phyloP scores from a whole-genome alignment of 2,888 invertebrate genomes.

The Brenthis hecate region DNA sequence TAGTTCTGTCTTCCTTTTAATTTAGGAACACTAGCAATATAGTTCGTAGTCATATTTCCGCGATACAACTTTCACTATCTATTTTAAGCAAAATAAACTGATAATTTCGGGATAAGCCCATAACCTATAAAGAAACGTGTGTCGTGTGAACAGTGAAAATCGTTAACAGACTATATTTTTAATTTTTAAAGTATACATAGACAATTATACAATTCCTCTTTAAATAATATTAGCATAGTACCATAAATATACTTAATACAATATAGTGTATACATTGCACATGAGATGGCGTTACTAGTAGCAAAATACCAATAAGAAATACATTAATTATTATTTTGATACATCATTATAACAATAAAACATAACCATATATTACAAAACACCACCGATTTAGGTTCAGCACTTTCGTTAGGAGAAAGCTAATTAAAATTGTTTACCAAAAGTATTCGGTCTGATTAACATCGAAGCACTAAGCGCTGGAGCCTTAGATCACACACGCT shows the following conservation, averaged over 20 bases:
- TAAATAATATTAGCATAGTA: too few relatives aligned
- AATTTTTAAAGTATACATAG: too few relatives aligned
- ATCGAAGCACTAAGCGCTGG: constrained; percentile 29
- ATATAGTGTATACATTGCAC: too few relatives aligned
- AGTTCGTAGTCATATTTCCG: constrained; percentile 9
- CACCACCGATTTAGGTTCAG: constrained; percentile 42
- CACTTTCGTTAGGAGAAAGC: constrained; percentile 66
- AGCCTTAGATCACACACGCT: constrained; percentile 34
- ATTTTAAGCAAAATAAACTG: too few relatives aligned
- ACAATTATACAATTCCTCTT: too few relatives aligned
- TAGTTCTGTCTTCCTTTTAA: constrained; percentile 8
- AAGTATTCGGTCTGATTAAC: constrained; percentile 45
- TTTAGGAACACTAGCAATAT: constrained; percentile 7
- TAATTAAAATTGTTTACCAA: constrained; percentile 52
- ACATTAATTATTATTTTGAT: too few relatives aligned
- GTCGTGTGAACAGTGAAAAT: too few relatives aligned
- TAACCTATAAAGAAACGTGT: background rate
- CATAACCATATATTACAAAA: constrained; percentile 38
- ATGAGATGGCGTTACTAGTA: too few relatives aligned
- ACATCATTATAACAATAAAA: constrained; percentile 2
- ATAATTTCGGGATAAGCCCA: background rate
- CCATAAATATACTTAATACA: too few relatives aligned
- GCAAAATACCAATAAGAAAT: too few relatives aligned
- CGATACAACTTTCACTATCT: too few relatives aligned
- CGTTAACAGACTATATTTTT: too few relatives aligned